phyloP scores from a whole-genome alignment of 1,140 invertebrate genomes.

The Trichoplusia ni region DNA sequence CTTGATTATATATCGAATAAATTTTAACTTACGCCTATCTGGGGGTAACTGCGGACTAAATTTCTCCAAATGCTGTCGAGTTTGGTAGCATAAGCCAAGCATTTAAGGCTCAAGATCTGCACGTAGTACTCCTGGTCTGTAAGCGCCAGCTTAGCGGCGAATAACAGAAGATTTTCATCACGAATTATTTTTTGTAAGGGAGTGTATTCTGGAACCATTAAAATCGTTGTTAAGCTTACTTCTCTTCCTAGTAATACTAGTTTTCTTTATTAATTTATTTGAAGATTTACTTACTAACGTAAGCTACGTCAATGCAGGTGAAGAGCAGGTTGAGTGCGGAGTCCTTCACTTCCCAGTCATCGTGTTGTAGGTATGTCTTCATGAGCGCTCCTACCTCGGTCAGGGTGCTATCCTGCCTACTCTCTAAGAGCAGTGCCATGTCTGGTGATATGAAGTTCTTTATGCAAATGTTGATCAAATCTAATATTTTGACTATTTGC shows the following conservation, averaged over 20 bases:
- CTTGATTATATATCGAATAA: too few relatives aligned
- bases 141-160: slow-evolving; percentile 82
- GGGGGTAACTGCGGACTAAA: slow-evolving; percentile 69
- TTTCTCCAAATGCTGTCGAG: slow-evolving; percentile 85
- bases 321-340: slow-evolving; percentile 85
- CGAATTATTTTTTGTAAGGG: slow-evolving; percentile 85
- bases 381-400: slow-evolving; percentile 83
- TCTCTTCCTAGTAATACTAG: background rate
- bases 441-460: slow-evolving; percentile 87
- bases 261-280: too few relatives aligned
- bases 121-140: slow-evolving; percentile 86
- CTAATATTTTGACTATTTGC: slow-evolving; percentile 85
- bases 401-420: slow-evolving; percentile 82
- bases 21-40: slow-evolving; percentile 84
- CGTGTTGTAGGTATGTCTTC: slow-evolving; percentile 84
- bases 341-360: slow-evolving; percentile 87
- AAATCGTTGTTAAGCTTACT: background rate
- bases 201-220: slow-evolving; percentile 85
- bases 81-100: slow-evolving; percentile 84
- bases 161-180: slow-evolving; percentile 82
- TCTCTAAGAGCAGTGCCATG: slow-evolving; percentile 85
- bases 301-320: slow-evolving; percentile 84
- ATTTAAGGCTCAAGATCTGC: slow-evolving; percentile 85
- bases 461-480: slow-evolving; percentile 84
- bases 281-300: slow-evolving; percentile 86